Evolutionary conservation across 2,113 vertebrate genomes (phyloP).

Genomic region (Sinosuthora webbiana): DNA sequence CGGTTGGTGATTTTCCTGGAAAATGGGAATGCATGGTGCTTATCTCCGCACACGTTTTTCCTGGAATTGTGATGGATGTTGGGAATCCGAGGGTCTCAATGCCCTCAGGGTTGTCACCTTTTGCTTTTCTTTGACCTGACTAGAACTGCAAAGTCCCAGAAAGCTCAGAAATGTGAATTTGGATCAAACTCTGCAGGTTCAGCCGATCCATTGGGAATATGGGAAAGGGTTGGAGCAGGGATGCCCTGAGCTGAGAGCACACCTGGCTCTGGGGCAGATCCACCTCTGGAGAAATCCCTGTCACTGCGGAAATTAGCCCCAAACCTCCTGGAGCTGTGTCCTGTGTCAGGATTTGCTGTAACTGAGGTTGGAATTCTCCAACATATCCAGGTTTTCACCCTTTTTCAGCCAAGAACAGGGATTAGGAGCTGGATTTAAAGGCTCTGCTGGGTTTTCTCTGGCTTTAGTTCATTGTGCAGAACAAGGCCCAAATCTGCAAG

Average conservation of each 20-base stretch:
- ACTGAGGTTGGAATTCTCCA: not conserved
- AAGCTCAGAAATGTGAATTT: not conserved
- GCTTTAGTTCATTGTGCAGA: not conserved
- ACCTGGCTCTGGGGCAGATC: not conserved
- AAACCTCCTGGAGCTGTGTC: not conserved
- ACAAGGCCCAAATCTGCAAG: not conserved
- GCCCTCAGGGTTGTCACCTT: not conserved
- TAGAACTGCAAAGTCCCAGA: not conserved
- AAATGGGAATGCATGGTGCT: not conserved
- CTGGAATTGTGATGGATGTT: not conserved
- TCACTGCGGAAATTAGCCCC: not conserved
- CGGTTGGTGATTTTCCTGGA: not conserved
- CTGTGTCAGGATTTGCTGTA: not conserved
- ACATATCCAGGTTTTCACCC: not conserved
- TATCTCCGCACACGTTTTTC: rapidly evolving
- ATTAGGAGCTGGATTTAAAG: not conserved
- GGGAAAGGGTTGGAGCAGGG: not conserved
- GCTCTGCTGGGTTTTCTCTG: not conserved
- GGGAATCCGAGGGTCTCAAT: rapidly evolving
- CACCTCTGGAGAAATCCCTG: not conserved
- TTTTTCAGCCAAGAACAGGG: not conserved
- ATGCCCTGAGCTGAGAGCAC: not conserved
- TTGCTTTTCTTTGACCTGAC: not conserved
- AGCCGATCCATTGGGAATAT: not conserved
- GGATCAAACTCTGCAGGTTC: not conserved